Evolutionary conservation across 2,113 vertebrate genomes (phyloP).

Genomic region (Xiphophorus maculatus): DNA sequence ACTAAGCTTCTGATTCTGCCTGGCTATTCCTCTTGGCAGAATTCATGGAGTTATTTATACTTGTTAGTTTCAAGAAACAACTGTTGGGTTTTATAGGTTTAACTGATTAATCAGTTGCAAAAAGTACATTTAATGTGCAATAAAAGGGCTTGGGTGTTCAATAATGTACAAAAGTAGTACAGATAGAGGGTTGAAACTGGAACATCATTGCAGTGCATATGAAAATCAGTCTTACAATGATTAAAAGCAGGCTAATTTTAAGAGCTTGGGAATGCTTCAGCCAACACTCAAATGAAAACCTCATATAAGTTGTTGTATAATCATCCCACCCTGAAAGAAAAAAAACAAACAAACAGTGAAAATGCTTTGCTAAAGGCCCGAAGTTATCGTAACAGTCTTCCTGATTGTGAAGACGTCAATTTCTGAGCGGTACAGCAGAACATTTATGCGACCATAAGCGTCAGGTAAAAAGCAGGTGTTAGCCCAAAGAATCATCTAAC

Average conservation of each 20-base stretch:
- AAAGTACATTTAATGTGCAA: neutral
- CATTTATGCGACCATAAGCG: neutral
- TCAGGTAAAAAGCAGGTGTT: constrained; percentile 1
- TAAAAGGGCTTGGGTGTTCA: neutral
- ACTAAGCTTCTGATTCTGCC: no score
- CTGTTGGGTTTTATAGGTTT: no score
- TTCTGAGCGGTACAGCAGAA: neutral
- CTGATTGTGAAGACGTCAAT: neutral
- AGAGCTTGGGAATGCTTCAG: neutral
- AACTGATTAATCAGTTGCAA: no score
- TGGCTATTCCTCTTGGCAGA: no score
- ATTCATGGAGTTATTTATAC: no score
- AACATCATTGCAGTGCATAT: neutral
- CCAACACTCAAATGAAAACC: neutral
- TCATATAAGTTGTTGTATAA: no score
- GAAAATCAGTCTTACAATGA: neutral
- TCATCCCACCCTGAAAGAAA: no score
- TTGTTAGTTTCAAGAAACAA: no score
- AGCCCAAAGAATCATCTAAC: neutral
- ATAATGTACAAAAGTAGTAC: neutral
- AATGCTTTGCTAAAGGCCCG: no score
- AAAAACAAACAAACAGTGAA: no score
- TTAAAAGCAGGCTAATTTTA: neutral
- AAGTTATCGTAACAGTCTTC: no score
- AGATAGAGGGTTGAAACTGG: neutral